Evolutionary conservation across 1,140 invertebrate genomes (phyloP).

Genomic region (Lethocerus indicus): DNA sequence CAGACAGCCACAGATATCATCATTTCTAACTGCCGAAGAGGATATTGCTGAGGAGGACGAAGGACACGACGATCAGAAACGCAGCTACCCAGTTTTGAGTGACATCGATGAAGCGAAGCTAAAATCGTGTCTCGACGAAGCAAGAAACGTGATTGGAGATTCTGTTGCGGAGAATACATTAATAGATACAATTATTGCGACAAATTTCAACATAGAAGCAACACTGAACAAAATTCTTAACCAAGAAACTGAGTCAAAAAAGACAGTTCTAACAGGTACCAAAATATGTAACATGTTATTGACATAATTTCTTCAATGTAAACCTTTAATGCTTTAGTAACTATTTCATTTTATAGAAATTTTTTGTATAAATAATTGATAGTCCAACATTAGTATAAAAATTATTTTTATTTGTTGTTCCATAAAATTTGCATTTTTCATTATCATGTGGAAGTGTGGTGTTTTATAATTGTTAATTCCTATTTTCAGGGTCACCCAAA

Average conservation of each 20-base stretch:
- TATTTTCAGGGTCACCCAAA: constrained; percentile 16
- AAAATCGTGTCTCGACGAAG: constrained; percentile 65
- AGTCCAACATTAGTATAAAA: too few species aligned
- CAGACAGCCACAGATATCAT: constrained; percentile 38
- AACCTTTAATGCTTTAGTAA: too few species aligned
- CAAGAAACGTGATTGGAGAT: constrained; percentile 65
- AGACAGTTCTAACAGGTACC: too few species aligned
- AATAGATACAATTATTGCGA: constrained; percentile 39
- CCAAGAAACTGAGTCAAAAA: constrained; percentile 1
- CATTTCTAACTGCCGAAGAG: constrained; percentile 46
- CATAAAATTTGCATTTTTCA: too few species aligned
- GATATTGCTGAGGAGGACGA: constrained; percentile 56
- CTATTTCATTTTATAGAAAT: too few species aligned
- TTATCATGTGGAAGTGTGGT: neutral
- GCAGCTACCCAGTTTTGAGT: constrained; percentile 22
- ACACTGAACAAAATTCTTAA: constrained; percentile 45
- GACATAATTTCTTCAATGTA: too few species aligned
- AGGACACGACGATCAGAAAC: constrained; percentile 20
- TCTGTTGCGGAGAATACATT: constrained; percentile 48
- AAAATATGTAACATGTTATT: too few species aligned
- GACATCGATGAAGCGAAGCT: constrained; percentile 53
- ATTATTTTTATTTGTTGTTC: too few species aligned
- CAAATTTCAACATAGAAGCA: constrained; percentile 52
- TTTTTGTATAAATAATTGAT: too few species aligned
- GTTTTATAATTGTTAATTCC: neutral